These are phyloP conservation scores for Hyppa rectilinea DNA, from an alignment of 2,888 invertebrate species.

Conservation along the genomic window DNA sequence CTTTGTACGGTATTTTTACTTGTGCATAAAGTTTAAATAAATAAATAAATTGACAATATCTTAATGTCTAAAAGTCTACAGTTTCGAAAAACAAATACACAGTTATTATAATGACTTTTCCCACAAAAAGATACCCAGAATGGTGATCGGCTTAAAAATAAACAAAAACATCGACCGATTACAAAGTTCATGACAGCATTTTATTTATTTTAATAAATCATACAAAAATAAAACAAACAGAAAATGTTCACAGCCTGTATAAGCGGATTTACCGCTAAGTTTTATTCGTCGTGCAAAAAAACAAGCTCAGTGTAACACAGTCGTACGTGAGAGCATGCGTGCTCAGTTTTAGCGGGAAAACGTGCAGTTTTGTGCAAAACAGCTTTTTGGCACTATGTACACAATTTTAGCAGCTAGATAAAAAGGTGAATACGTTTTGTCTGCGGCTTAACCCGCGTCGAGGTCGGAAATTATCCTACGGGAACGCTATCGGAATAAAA, in stretches of 20 bases:
- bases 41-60: not conserved
- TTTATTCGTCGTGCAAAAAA: conserved; percentile 71
- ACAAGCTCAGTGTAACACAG: conserved; percentile 69
- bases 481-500: no score
- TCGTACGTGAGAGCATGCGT: conserved; percentile 65
- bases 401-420: not conserved
- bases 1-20: no score
- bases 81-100: not conserved
- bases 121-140: not conserved
- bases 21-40: no score
- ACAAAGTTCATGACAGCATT: not conserved
- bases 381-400: conserved; percentile 32
- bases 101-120: not conserved
- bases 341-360: conserved; percentile 36
- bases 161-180: conserved; percentile 4
- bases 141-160: conserved; percentile 22
- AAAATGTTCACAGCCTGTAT: conserved; percentile 60
- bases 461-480: no score
- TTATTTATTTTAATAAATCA: not conserved
- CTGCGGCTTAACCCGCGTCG: no score
- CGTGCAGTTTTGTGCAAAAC: conserved; percentile 30
- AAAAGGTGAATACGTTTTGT: no score
- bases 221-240: not conserved
- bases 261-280: conserved; percentile 70
- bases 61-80: not conserved